These are phyloP conservation scores for Mus minutoides DNA, from an alignment of 2,797 vertebrate genomes.

Conservation along the genomic window DNA sequence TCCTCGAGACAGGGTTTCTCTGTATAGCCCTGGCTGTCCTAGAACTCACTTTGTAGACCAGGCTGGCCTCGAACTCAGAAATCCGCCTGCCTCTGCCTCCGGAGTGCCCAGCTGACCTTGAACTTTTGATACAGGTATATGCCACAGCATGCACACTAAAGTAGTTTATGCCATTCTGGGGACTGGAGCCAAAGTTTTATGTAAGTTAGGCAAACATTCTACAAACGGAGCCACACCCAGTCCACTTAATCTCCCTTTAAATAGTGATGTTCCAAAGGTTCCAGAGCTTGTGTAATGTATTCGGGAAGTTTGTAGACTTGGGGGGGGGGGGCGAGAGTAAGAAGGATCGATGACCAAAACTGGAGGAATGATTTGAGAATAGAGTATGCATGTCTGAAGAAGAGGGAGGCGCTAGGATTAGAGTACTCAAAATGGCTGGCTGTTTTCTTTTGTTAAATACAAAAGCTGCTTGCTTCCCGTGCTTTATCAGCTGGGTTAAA, in stretches of 20 bases:
- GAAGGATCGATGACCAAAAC: neutral
- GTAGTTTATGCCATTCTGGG: neutral
- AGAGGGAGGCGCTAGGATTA: neutral
- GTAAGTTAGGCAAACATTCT: neutral
- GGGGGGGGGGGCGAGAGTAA: neutral
- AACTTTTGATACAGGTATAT: neutral
- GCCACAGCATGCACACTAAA: too few species aligned
- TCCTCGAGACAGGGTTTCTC: too few species aligned
- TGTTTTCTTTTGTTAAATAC: constrained; percentile 53
- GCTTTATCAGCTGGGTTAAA: constrained; percentile 71
- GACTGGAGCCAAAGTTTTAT: neutral
- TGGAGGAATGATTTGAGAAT: constrained; percentile 2
- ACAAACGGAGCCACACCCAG: neutral
- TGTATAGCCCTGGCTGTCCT: too few species aligned
- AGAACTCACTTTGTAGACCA: too few species aligned
- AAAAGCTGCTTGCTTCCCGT: constrained; percentile 65
- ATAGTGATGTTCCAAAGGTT: neutral
- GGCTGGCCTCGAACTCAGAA: too few species aligned
- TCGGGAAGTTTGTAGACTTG: neutral
- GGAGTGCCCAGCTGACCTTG: too few species aligned
- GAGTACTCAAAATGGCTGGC: neutral
- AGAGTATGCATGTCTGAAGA: neutral
- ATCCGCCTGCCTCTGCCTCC: too few species aligned
- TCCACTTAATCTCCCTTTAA: neutral
- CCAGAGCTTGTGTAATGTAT: neutral